Evolutionary conservation across 2,888 invertebrate species (phyloP).

Genomic region (Oscheius myriophilus): DNA sequence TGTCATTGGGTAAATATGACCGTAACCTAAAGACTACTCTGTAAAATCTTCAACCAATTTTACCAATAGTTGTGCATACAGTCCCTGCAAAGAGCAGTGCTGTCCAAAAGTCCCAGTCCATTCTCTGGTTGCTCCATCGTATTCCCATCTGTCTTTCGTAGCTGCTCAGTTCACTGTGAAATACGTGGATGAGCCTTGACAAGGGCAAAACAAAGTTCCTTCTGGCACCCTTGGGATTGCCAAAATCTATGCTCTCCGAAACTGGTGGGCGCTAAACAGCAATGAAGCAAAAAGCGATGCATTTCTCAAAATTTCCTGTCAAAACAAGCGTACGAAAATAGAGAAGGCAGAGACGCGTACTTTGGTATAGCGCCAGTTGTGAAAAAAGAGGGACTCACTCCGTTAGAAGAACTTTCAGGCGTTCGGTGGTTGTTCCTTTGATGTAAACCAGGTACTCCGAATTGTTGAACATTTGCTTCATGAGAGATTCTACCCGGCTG

Average conservation of each 20-base stretch:
- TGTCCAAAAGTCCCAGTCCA: slow-evolving; percentile 63
- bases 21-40: slow-evolving; percentile 44
- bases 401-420: slow-evolving; percentile 36
- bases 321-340: slow-evolving; percentile 1
- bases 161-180: slow-evolving; percentile 34
- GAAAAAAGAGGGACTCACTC: slow-evolving; percentile 33
- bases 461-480: slow-evolving; percentile 59
- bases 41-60: not conserved
- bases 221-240: not conserved
- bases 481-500: slow-evolving; percentile 40
- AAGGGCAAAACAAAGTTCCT: not conserved
- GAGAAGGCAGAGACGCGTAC: not conserved
- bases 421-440: slow-evolving; percentile 48
- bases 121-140: slow-evolving; percentile 57
- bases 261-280: too few relatives aligned
- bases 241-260: too few relatives aligned
- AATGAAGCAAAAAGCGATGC: not conserved
- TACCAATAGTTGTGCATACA: slow-evolving; percentile 47
- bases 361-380: not conserved
- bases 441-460: slow-evolving; percentile 54
- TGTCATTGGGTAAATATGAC: slow-evolving; percentile 62
- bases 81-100: slow-evolving; percentile 57
- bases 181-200: not conserved
- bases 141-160: slow-evolving; percentile 55
- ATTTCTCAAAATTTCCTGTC: not conserved